These are phyloP conservation scores for Hedya salicella DNA, from an alignment of 2,888 invertebrate genomes.

Conservation along the genomic window DNA sequence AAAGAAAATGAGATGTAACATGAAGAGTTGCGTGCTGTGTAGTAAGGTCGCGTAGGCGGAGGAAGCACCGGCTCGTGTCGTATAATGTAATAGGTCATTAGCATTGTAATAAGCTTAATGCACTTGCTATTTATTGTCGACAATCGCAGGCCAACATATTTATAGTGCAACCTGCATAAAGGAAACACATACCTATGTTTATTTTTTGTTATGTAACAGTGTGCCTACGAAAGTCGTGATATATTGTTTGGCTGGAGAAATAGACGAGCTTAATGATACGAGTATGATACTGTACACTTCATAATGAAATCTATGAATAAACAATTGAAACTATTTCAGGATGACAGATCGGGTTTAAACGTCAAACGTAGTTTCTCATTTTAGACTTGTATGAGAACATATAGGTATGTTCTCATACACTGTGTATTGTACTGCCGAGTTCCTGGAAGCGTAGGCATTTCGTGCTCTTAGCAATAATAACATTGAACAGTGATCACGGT, in stretches of 20 bases:
- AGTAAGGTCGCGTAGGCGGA: constrained; percentile 50
- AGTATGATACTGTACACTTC: neutral
- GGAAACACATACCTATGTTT: neutral
- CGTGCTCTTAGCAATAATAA: constrained; percentile 42
- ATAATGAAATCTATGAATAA: constrained; percentile 1
- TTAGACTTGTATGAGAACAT: constrained; percentile 58
- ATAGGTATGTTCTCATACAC: too few relatives aligned
- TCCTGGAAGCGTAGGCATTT: constrained; percentile 61
- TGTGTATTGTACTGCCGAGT: constrained; percentile 42
- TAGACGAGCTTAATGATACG: neutral
- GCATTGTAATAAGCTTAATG: constrained; percentile 57
- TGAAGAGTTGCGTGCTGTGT: constrained; percentile 25
- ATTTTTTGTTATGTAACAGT: constrained; percentile 4
- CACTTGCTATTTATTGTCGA: constrained; percentile 53
- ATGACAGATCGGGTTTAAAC: constrained; percentile 49
- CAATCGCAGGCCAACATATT: neutral
- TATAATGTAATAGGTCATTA: constrained; percentile 52
- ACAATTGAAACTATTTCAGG: constrained; percentile 51
- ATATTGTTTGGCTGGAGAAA: neutral
- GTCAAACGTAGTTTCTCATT: constrained; percentile 45
- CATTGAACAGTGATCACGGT: constrained; percentile 52
- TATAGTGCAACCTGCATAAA: constrained; percentile 15
- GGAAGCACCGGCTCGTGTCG: constrained; percentile 30
- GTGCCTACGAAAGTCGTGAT: neutral
- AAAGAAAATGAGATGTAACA: constrained; percentile 7